Percentiles rank a stretch among this genome's conserved stretches.
These are phyloP conservation scores for Peromyscus aztecus DNA, from an alignment of 2,797 vertebrate species.

Conservation along the genomic window DNA sequence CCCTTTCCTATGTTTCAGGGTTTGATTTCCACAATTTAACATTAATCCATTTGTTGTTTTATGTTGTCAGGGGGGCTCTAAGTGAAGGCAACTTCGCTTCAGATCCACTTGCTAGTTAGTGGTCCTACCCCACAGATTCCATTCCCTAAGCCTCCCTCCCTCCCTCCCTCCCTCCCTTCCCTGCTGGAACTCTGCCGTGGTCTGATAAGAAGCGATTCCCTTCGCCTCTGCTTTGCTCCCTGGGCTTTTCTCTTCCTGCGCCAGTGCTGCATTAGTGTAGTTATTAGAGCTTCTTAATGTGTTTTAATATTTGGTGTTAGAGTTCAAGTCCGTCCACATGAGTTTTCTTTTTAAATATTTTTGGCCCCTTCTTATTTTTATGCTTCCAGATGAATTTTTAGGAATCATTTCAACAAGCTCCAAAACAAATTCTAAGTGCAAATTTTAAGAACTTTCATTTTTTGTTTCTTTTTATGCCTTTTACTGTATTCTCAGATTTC, in stretches of 20 bases:
- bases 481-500: conserved; percentile 76
- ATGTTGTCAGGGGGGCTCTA: conserved; percentile 1
- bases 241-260: conserved; percentile 65
- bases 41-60: conserved; percentile 60
- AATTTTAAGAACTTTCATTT: conserved; percentile 82
- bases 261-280: conserved; percentile 80
- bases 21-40: conserved; percentile 62
- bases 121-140: conserved; percentile 62
- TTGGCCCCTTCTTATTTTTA: conserved; percentile 72
- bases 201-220: conserved; percentile 68
- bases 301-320: conserved; percentile 81
- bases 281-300: conserved; percentile 83
- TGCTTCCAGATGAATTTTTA: conserved; percentile 79
- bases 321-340: conserved; percentile 68
- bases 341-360: conserved; percentile 77
- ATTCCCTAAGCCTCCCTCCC: conserved; percentile 61
- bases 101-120: conserved; percentile 59
- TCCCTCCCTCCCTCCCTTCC: too few species aligned
- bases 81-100: conserved; percentile 69
- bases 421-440: conserved; percentile 80
- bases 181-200: conserved; percentile 67
- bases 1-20: conserved; percentile 25
- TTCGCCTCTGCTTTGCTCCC: conserved; percentile 44
- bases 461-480: conserved; percentile 80
- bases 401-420: conserved; percentile 79